A percentile compares a stretch with the other conserved stretches of the same genome.
phyloP scores from a whole-genome alignment of 2,888 invertebrate species.

The Ormyrus thymus region DNA sequence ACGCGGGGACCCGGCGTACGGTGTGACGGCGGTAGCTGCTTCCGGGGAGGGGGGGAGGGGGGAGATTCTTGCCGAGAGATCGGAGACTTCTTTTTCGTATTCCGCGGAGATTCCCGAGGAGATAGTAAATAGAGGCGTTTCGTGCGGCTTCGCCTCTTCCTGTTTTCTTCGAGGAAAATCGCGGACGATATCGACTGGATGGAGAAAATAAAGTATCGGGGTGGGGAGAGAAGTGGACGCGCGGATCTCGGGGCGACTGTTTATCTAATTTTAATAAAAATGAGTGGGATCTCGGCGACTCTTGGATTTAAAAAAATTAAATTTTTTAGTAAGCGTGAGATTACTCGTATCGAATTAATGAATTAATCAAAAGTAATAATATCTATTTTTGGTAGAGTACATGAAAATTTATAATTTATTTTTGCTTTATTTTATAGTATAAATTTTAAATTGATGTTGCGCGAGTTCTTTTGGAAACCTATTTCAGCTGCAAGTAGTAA shows the following conservation, averaged over 20 bases:
- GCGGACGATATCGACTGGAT: neutral
- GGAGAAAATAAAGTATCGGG: neutral
- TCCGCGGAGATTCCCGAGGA: neutral
- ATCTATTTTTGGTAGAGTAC: too few species aligned
- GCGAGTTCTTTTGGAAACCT: too few species aligned
- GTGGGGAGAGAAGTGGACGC: neutral
- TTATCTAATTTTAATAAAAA: conserved; percentile 35
- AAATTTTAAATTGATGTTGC: too few species aligned
- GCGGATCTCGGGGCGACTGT: neutral
- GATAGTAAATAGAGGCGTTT: conserved; percentile 4
- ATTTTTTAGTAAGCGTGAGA: conserved; percentile 12
- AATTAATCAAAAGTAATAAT: too few species aligned
- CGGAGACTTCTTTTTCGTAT: neutral
- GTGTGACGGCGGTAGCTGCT: neutral
- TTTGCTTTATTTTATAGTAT: too few species aligned
- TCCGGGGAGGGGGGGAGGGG: neutral
- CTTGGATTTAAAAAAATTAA: neutral
- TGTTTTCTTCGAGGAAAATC: neutral
- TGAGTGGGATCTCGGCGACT: neutral
- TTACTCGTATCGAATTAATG: neutral
- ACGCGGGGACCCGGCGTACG: neutral
- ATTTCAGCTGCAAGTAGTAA: too few species aligned
- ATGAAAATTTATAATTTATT: too few species aligned
- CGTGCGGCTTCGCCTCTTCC: neutral
- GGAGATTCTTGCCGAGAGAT: neutral